Percentiles rank a stretch among this genome's conserved stretches.
phyloP scores from a whole-genome alignment of 2,113 vertebrate genomes.

The Prolemur simus region DNA sequence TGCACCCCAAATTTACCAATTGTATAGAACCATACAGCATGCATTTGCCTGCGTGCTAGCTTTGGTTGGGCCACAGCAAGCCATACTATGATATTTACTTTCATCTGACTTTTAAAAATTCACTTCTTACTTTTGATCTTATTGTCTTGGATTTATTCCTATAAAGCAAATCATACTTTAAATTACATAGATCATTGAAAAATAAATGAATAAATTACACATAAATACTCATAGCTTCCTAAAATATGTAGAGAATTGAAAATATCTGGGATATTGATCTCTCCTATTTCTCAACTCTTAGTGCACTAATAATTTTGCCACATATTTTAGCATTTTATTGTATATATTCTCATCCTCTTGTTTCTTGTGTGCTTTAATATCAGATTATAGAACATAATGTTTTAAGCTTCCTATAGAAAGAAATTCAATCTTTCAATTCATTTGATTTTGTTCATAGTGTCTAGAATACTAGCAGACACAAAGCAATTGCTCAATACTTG shows the following conservation, averaged over 20 bases:
- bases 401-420: neutral
- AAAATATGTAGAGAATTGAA: neutral
- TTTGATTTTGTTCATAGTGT: neutral
- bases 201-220: neutral
- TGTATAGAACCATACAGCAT: accelerated
- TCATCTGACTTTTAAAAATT: neutral
- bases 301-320: neutral
- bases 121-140: neutral
- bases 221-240: neutral
- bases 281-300: neutral
- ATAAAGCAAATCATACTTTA: neutral
- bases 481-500: neutral
- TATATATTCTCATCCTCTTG: neutral
- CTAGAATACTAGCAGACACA: neutral
- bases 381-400: neutral
- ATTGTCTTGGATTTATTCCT: neutral
- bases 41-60: neutral
- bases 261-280: neutral
- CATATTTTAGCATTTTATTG: neutral
- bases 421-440: neutral
- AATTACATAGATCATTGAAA: neutral
- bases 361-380: neutral
- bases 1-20: too few relatives aligned
- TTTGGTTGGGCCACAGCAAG: neutral
- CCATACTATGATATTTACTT: neutral